Conservation (phyloP, 2,113 vertebrate genomes). For the Sciurus niger region DNA sequence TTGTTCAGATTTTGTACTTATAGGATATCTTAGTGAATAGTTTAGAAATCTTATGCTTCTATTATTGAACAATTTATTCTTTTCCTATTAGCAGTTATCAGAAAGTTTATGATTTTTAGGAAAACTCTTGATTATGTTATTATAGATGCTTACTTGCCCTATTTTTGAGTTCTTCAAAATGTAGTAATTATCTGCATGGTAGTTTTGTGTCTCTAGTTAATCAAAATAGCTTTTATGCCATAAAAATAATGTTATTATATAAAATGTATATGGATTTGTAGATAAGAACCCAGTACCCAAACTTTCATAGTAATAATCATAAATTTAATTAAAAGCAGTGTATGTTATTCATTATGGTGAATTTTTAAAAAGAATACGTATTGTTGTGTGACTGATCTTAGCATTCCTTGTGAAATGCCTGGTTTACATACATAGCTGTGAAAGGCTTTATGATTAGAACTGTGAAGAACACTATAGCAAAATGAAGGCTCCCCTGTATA, state of each 20-base stretch:
- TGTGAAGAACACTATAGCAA: not conserved
- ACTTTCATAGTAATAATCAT: conserved; percentile 3
- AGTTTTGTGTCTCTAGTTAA: not conserved
- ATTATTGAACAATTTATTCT: not conserved
- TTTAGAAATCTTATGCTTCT: not conserved
- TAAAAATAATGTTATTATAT: conserved; percentile 48
- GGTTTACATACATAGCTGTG: not conserved
- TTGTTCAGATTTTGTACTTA: conserved; percentile 44
- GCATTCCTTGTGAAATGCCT: not conserved
- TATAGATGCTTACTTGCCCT: not conserved
- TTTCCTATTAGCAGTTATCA: conserved; percentile 11
- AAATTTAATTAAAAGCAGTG: conserved; percentile 54
- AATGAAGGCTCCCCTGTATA: not conserved
- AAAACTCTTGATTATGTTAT: not conserved
- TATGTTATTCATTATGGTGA: not conserved
- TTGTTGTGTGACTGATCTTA: not conserved
- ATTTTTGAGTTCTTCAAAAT: conserved; percentile 6
- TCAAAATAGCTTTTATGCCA: not conserved
- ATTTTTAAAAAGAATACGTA: not conserved
- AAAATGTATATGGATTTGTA: conserved; percentile 6
- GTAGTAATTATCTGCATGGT: not conserved
- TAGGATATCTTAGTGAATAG: conserved; percentile 22
- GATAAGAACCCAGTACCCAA: not conserved
- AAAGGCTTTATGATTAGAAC: not conserved
- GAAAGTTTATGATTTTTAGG: conserved; percentile 13